Evolutionary conservation across 2,888 invertebrate genomes (phyloP).

Genomic region (Platypus cylindrus): DNA sequence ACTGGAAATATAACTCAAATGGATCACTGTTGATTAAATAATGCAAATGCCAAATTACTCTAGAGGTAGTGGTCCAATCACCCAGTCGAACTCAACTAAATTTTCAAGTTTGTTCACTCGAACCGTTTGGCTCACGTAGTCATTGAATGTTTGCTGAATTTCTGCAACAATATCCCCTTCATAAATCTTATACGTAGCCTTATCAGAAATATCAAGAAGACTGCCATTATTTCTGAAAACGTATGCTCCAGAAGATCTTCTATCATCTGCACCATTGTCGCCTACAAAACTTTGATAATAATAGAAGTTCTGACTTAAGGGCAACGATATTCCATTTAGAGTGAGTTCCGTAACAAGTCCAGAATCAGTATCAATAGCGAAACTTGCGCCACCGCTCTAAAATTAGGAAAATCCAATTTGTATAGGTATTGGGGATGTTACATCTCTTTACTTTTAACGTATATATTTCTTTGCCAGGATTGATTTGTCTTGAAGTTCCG

Average conservation of each 20-base stretch:
- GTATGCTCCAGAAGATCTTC: conserved; percentile 82
- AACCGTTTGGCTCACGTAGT: conserved; percentile 10
- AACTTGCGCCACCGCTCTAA: background rate
- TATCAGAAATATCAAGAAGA: conserved; percentile 4
- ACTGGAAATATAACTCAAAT: conserved; percentile 3
- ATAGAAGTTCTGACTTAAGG: conserved; percentile 50
- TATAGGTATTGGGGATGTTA: background rate
- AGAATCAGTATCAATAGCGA: conserved; percentile 33
- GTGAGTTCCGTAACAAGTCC: conserved; percentile 44
- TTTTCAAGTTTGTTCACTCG: conserved; percentile 10
- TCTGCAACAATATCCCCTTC: conserved; percentile 10
- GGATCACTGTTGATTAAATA: background rate
- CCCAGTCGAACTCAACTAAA: conserved; percentile 14
- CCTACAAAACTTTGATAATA: conserved; percentile 63
- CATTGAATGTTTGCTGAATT: conserved; percentile 10
- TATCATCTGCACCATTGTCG: conserved; percentile 44
- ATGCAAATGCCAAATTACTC: conserved; percentile 5
- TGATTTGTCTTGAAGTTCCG: background rate
- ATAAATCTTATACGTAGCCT: conserved; percentile 8
- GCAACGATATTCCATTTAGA: conserved; percentile 32
- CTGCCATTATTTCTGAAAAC: conserved; percentile 55
- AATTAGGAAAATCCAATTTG: too few relatives aligned
- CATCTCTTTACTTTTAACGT: too few relatives aligned
- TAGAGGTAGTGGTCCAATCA: conserved; percentile 10
- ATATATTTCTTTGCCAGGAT: too few relatives aligned